These are phyloP conservation scores for Sesamia inferens DNA, from an alignment of 2,888 invertebrate genomes.

Conservation along the genomic window DNA sequence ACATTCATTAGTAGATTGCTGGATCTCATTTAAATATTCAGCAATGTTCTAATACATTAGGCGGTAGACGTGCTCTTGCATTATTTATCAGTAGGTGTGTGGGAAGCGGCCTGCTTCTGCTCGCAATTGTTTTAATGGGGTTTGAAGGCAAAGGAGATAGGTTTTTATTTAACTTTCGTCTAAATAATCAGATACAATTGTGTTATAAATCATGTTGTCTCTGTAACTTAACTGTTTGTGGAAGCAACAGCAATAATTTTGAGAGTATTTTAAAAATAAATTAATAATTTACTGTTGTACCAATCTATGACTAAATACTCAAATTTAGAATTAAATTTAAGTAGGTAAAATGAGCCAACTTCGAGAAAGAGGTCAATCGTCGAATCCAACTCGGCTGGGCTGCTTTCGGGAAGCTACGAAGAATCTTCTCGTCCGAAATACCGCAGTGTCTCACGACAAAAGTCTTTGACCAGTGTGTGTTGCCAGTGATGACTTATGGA, in stretches of 20 bases:
- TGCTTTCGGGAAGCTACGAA: no score
- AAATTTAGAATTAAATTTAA: background rate
- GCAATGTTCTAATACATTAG: constrained; percentile 82
- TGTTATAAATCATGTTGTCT: background rate
- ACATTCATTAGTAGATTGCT: constrained; percentile 50
- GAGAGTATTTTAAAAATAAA: background rate
- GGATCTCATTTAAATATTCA: constrained; percentile 82
- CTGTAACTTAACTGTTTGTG: background rate
- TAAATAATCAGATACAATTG: background rate
- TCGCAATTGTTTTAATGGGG: constrained; percentile 43
- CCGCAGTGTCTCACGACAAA: no score
- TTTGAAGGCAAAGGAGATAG: background rate
- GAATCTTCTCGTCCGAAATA: no score
- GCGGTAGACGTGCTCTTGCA: constrained; percentile 74
- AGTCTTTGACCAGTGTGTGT: no score
- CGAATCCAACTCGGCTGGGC: no score
- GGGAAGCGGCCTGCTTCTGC: constrained; percentile 21
- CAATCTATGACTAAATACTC: background rate
- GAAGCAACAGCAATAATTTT: background rate
- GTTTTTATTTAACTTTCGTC: background rate
- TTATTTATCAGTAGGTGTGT: constrained; percentile 73
- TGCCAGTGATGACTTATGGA: no score
- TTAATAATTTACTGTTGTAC: background rate
- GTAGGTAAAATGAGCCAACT: background rate
- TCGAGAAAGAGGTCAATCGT: no score